Conservation (phyloP, 1,140 invertebrate species). For the Papilio polyxenes region DNA sequence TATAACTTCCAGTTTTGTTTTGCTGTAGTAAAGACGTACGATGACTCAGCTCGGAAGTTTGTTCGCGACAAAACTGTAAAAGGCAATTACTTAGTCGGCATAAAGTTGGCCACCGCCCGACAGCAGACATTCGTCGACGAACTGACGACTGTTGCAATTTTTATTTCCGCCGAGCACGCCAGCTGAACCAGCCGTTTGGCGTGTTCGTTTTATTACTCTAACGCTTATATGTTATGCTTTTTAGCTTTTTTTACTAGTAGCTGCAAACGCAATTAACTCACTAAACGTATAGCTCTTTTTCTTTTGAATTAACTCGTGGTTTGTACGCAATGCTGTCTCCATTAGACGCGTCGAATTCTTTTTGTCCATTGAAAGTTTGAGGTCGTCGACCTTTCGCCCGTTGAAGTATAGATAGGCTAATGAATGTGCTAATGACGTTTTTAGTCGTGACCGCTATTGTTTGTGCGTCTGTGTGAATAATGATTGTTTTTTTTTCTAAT, state of each 20-base stretch:
- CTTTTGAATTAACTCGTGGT: neutral
- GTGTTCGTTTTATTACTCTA: slow-evolving; percentile 39
- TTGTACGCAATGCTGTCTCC: slow-evolving; percentile 2
- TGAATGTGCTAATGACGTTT: slow-evolving; percentile 26
- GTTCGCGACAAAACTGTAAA: slow-evolving; percentile 63
- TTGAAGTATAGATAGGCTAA: slow-evolving; percentile 28
- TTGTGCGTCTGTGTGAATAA: slow-evolving; percentile 3
- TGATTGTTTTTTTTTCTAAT: slow-evolving; percentile 22
- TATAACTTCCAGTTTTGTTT: slow-evolving; percentile 41
- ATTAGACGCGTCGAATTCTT: slow-evolving; percentile 11
- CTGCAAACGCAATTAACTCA: slow-evolving; percentile 24
- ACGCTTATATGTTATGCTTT: slow-evolving; percentile 25
- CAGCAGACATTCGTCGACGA: slow-evolving; percentile 46
- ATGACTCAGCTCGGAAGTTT: slow-evolving; percentile 65
- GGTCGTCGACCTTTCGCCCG: slow-evolving; percentile 11
- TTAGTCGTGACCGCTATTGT: slow-evolving; percentile 20
- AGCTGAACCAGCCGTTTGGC: slow-evolving; percentile 23
- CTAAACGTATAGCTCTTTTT: slow-evolving; percentile 9
- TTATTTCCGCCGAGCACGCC: slow-evolving; percentile 40
- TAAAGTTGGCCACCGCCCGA: slow-evolving; percentile 55
- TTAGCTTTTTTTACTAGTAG: slow-evolving; percentile 28
- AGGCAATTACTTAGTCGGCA: slow-evolving; percentile 66
- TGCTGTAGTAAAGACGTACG: slow-evolving; percentile 42
- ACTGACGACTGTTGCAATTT: slow-evolving; percentile 42
- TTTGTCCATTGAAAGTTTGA: slow-evolving; percentile 21